A percentile compares a stretch with the other conserved stretches of the same genome.
Evolutionary conservation across 2,888 invertebrate genomes (phyloP).

Genomic region (Dysmachus trigonus): DNA sequence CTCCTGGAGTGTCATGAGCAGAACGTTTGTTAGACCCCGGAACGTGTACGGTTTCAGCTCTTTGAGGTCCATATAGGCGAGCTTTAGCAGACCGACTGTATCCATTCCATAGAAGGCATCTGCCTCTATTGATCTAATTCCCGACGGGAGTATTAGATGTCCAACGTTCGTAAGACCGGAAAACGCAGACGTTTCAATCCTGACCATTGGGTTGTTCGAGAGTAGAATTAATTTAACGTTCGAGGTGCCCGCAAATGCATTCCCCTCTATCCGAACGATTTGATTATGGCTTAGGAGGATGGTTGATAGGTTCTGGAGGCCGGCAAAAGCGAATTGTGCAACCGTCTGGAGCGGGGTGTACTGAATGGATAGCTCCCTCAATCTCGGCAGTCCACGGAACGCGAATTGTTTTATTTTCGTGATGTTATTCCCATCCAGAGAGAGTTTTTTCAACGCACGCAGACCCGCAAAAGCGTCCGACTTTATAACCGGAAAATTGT

Average conservation of each 20-base stretch:
- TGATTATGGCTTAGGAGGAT: conserved; percentile 76
- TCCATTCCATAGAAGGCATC: conserved; percentile 85
- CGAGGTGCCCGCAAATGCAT: conserved; percentile 88
- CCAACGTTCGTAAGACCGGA: conserved; percentile 84
- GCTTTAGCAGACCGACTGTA: conserved; percentile 80
- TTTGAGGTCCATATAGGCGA: conserved; percentile 85
- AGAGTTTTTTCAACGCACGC: conserved; percentile 80
- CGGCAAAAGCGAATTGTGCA: conserved; percentile 85
- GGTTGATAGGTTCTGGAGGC: conserved; percentile 80
- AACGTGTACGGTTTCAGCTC: conserved; percentile 77
- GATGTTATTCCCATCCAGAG: conserved; percentile 88
- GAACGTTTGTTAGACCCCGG: conserved; percentile 78
- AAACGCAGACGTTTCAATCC: conserved; percentile 83
- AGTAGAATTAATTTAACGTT: conserved; percentile 83
- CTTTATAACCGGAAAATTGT: conserved; percentile 82
- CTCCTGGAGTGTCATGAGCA: conserved; percentile 80
- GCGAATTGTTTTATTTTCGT: conserved; percentile 84
- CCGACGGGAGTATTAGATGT: conserved; percentile 83
- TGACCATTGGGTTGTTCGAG: conserved; percentile 84
- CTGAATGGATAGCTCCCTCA: conserved; percentile 84
- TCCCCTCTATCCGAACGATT: conserved; percentile 75
- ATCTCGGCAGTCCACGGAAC: conserved; percentile 81
- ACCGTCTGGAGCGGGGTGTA: conserved; percentile 84
- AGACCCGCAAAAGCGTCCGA: conserved; percentile 86
- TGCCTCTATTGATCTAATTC: conserved; percentile 77